phyloP scores from a whole-genome alignment of 2,797 vertebrate genomes.

The Phalanger gymnotis region DNA sequence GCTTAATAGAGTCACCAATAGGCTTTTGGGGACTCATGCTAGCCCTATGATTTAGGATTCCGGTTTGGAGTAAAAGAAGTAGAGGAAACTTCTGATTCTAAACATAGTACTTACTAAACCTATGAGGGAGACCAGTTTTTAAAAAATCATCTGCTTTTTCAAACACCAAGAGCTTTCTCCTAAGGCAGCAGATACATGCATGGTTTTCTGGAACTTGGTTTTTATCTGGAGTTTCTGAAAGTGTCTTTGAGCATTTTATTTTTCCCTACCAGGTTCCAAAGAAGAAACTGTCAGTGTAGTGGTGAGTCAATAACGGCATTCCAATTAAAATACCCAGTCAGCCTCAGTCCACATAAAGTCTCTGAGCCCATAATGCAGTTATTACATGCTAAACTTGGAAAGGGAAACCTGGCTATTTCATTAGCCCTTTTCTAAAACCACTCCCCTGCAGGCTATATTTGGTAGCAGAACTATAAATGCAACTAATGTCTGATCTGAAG shows the following conservation, averaged over 20 bases:
- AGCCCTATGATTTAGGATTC: slow-evolving; percentile 65
- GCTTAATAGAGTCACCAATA: slow-evolving; percentile 4
- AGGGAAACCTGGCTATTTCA: not conserved
- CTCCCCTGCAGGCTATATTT: not conserved
- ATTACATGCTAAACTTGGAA: not conserved
- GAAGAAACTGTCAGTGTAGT: not conserved
- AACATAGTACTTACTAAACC: slow-evolving; percentile 60
- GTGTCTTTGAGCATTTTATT: not conserved
- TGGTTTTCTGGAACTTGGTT: not conserved
- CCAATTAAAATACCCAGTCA: not conserved
- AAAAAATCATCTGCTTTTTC: slow-evolving; percentile 48
- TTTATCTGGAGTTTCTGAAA: not conserved
- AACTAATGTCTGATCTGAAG: not conserved
- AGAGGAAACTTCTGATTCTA: slow-evolving; percentile 67
- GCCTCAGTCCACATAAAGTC: not conserved
- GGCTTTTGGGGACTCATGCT: not conserved
- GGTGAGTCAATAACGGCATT: not conserved
- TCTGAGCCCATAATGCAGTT: not conserved
- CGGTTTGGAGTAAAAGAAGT: slow-evolving; percentile 46
- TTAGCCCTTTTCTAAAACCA: not conserved
- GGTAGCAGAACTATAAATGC: not conserved
- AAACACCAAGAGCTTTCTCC: slow-evolving; percentile 19
- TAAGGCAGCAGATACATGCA: not conserved
- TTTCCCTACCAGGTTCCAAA: not conserved
- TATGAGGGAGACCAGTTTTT: slow-evolving; percentile 42